Conservation (phyloP, 2,113 vertebrate genomes). For the Phasianus colchicus region DNA sequence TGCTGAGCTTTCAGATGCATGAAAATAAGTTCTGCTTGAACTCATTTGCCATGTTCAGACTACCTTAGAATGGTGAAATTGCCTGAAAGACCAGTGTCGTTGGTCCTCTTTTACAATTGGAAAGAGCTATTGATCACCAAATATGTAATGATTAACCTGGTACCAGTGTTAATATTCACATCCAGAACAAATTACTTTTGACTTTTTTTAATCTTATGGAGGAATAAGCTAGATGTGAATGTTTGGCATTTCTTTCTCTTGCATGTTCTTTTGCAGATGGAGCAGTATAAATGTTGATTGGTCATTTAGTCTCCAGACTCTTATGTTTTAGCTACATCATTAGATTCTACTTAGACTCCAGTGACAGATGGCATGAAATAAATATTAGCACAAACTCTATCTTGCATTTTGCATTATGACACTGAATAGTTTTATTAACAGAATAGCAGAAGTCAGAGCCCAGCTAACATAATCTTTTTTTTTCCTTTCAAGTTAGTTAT, state of each 20-base stretch:
- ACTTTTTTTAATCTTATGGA: neutral
- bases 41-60: neutral
- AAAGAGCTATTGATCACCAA: conserved; percentile 32
- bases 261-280: neutral
- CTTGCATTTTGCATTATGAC: conserved; percentile 40
- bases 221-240: neutral
- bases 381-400: conserved; percentile 52
- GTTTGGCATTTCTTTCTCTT: neutral
- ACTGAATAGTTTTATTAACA: conserved; percentile 53
- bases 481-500: neutral
- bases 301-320: conserved; percentile 47
- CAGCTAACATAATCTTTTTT: neutral
- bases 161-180: neutral
- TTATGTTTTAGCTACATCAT: conserved; percentile 17
- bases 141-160: conserved; percentile 37
- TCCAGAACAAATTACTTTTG: neutral
- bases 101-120: neutral
- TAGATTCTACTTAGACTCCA: conserved; percentile 9
- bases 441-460: conserved; percentile 43
- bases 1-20: neutral
- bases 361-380: conserved; percentile 64
- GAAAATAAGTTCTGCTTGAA: neutral
- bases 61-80: neutral
- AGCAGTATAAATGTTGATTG: conserved; percentile 31
- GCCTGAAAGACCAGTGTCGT: neutral